Evolutionary conservation across 1,140 invertebrate species (phyloP).

Genomic region (Leptinotarsa defecta): DNA sequence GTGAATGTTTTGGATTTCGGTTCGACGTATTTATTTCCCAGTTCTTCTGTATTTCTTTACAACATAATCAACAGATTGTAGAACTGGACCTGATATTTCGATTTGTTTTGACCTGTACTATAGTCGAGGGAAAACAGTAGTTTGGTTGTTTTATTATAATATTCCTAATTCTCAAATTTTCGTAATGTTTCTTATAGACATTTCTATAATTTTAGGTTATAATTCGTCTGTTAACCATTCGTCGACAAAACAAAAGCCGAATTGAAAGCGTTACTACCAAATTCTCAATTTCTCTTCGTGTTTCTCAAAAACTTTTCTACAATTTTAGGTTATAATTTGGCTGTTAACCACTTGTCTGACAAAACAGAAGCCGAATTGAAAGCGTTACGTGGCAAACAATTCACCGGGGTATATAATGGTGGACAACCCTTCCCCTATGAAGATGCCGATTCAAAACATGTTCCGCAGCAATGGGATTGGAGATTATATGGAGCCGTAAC

Average conservation of each 20-base stretch:
- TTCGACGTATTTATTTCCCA: no score
- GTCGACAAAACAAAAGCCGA: conserved; percentile 81
- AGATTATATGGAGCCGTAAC: conserved; percentile 90
- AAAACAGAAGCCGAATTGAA: conserved; percentile 77
- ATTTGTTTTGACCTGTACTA: no score
- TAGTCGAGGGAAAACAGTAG: no score
- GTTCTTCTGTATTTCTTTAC: no score
- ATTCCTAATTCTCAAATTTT: no score
- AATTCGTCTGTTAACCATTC: conserved; percentile 85
- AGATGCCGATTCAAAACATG: conserved; percentile 48
- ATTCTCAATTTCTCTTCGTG: no score
- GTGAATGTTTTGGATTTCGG: no score
- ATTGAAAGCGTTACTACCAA: conserved; percentile 61
- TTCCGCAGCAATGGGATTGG: conserved; percentile 85
- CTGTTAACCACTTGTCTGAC: conserved; percentile 90
- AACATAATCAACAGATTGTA: no score
- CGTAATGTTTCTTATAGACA: no score
- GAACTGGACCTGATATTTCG: no score
- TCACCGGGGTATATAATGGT: conserved; percentile 71
- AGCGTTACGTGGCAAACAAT: conserved; percentile 74
- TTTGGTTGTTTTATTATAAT: no score
- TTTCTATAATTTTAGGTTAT: conserved; percentile 58
- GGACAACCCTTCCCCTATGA: conserved; percentile 79
- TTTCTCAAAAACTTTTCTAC: no score
- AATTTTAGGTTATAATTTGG: conserved; percentile 66